Percentiles rank a stretch among this genome's conserved stretches.
These are phyloP conservation scores for Aegithalos caudatus DNA, from an alignment of 2,113 vertebrate species.

Conservation along the genomic window DNA sequence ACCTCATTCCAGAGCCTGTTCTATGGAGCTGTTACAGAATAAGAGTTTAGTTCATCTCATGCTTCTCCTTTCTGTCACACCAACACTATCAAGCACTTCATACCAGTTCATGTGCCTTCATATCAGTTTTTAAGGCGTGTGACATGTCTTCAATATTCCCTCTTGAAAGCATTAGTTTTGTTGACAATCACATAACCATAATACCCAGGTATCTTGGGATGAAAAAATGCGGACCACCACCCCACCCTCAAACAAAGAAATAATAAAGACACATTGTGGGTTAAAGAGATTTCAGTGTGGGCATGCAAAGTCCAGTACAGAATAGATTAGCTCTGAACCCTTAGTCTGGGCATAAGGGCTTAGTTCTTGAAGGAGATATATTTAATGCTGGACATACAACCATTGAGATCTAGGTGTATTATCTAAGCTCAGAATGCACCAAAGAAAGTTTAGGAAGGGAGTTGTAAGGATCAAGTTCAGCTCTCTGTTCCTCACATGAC, in stretches of 20 bases:
- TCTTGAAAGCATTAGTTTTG: background rate
- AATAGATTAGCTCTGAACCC: background rate
- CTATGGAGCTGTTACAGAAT: background rate
- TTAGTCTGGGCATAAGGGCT: background rate
- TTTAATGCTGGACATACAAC: background rate
- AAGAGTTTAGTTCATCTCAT: background rate
- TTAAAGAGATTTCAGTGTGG: background rate
- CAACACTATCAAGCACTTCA: background rate
- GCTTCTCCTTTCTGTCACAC: background rate
- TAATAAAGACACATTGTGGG: background rate
- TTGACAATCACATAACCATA: background rate
- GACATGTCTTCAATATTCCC: background rate
- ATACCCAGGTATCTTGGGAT: background rate
- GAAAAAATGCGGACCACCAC: background rate
- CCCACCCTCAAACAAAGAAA: background rate
- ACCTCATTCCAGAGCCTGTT: background rate
- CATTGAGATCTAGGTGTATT: background rate
- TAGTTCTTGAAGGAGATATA: background rate
- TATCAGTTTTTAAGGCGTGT: background rate
- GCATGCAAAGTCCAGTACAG: background rate
- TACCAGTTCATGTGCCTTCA: background rate
- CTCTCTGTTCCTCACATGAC: background rate
- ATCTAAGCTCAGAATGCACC: background rate
- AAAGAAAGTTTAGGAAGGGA: background rate
- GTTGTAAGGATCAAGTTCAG: background rate